Base-by-base conservation (phyloP, 2,113 vertebrate genomes). In the Dunckerocampus dactyliophorus region DNA sequence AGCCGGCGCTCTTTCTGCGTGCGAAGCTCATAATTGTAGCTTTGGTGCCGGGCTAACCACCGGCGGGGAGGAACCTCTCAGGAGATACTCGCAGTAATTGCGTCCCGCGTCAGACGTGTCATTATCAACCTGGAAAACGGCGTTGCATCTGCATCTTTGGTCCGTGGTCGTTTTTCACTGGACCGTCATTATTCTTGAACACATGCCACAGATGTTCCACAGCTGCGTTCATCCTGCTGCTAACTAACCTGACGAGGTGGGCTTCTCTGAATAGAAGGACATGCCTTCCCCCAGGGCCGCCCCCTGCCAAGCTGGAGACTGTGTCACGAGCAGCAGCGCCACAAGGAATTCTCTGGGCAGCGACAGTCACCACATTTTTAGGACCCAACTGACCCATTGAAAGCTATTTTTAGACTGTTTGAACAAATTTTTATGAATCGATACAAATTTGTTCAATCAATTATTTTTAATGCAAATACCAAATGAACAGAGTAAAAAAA, bases 31-130 rank as follows among this genome's bases (percentile, higher is more conserved):
- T 77, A 67, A 82, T 72, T 64, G 77, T 59, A 71, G 71, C 65
- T 43, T 31, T 51, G n/a, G 69, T 70, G 71, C 72, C 57, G 71
- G 62, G 71, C 73, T 48, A 59, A 74, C 61, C 67, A 80, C 49
- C 60, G 60, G 67, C 21, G 63, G 54, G 55, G 59, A 65, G 21
- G 51, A 68, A 58, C 61, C 66, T 71, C 69, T 58, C 54, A 5
- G 67, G 76, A 75, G 65, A 79, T 28, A 62, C 49, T 48, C 74
- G 65, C 72, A 67, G 74, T 81, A 81, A 84, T 81, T 87, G 76
- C 4, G 42, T 47, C 55, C 6, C 17, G 60, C 39, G 65, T 80
- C 63, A 34, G 74, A 74, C 21, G 60, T 74, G 73, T 71, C 68
- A 81, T 69, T 71, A 77, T 47, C 49, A 71, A 76, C 64, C 63